phyloP scores from a whole-genome alignment of 2,797 vertebrate species.

The Acestrorhynchus altus region DNA sequence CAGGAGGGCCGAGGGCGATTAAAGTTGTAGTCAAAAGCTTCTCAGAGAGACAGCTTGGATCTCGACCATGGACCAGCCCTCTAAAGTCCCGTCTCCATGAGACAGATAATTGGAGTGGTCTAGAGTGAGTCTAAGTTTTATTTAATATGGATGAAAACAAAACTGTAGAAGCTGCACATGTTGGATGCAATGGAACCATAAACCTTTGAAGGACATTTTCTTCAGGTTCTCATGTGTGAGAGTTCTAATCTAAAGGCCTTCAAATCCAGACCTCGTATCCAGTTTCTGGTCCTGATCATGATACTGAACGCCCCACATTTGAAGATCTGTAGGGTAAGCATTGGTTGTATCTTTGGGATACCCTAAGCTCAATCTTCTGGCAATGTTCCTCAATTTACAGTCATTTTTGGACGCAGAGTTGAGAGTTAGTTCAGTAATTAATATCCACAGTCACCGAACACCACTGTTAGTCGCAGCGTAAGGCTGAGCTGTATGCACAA shows the following conservation, averaged over 20 bases:
- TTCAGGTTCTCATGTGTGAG: not conserved
- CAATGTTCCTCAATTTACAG: too few species aligned
- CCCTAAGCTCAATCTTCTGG: too few species aligned
- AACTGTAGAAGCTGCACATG: not conserved
- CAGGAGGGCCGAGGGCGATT: conserved; percentile 72
- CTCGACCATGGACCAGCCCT: conserved; percentile 19
- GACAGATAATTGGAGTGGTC: conserved; percentile 31
- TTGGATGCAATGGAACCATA: not conserved
- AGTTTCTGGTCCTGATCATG: too few species aligned
- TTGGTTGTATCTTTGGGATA: too few species aligned
- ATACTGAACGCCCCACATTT: too few species aligned
- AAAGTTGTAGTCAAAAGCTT: conserved; percentile 60
- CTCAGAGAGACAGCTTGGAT: conserved; percentile 46
- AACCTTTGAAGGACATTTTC: not conserved
- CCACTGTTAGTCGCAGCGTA: too few species aligned
- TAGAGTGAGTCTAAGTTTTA: not conserved
- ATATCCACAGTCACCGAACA: too few species aligned
- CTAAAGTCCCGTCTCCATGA: not conserved
- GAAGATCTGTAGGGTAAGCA: too few species aligned
- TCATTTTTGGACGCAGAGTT: too few species aligned
- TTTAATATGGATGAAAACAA: conserved; percentile 15
- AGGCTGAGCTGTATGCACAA: too few species aligned
- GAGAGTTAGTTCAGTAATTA: too few species aligned
- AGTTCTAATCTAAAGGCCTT: not conserved
- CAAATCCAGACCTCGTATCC: too few species aligned